phyloP scores from a whole-genome alignment of 2,888 invertebrate genomes.

The Hemithea aestivaria region DNA sequence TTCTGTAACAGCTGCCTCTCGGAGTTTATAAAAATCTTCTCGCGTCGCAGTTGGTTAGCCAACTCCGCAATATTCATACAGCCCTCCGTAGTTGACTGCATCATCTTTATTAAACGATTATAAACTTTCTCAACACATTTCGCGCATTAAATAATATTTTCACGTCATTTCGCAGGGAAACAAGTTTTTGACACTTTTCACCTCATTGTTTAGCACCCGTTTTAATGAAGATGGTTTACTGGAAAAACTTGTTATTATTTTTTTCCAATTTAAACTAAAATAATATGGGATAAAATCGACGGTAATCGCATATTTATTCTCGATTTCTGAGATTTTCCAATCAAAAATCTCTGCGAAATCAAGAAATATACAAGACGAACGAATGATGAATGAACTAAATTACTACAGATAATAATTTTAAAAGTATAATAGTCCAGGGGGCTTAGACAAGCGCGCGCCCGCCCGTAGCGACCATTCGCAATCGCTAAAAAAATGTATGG shows the following conservation, averaged over 20 bases:
- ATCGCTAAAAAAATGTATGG: too few relatives aligned
- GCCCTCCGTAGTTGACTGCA: constrained; percentile 71
- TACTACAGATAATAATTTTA: too few relatives aligned
- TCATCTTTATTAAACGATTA: constrained; percentile 49
- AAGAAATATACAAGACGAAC: too few relatives aligned
- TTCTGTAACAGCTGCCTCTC: constrained; percentile 90
- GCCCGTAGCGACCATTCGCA: too few relatives aligned
- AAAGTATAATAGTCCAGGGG: too few relatives aligned
- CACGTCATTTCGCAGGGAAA: constrained; percentile 46
- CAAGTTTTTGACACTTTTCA: constrained; percentile 44
- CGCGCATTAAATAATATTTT: constrained; percentile 36
- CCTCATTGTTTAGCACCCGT: constrained; percentile 27
- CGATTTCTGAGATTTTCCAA: too few relatives aligned
- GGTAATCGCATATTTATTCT: too few relatives aligned
- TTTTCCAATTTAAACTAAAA: too few relatives aligned
- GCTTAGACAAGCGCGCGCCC: too few relatives aligned
- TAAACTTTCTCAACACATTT: constrained; percentile 41
- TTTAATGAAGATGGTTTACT: not conserved
- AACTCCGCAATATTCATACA: constrained; percentile 73
- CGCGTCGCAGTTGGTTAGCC: constrained; percentile 85
- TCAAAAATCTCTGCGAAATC: too few relatives aligned
- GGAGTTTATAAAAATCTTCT: constrained; percentile 91
- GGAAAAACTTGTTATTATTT: not conserved
- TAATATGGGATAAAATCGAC: too few relatives aligned
- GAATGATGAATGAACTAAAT: too few relatives aligned